Percentiles rank a stretch among this genome's conserved stretches.
Conservation (phyloP, 2,113 vertebrate species). For the Cervus canadensis region DNA sequence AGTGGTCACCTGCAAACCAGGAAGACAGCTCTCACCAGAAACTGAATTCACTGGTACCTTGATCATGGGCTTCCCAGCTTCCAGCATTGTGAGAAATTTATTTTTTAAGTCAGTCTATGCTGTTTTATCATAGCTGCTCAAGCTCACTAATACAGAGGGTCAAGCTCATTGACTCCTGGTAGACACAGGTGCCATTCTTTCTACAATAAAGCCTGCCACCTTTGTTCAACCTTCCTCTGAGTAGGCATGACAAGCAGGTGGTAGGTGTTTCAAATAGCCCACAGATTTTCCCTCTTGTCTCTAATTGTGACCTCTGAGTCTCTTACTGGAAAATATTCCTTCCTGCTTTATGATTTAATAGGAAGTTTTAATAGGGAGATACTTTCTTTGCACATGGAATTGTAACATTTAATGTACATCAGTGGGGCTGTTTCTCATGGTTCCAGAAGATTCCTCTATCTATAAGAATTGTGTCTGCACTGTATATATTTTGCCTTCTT, state of each 20-base stretch:
- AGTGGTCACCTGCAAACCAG: neutral
- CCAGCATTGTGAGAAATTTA: neutral
- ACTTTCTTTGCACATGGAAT: neutral
- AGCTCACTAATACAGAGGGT: neutral
- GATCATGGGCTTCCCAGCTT: neutral
- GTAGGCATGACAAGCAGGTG: neutral
- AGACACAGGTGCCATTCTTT: neutral
- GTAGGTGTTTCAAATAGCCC: neutral
- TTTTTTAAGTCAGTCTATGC: neutral
- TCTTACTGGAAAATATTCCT: neutral
- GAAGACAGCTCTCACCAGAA: neutral
- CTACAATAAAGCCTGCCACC: neutral
- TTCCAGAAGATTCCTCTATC: neutral
- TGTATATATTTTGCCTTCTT: neutral
- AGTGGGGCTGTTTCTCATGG: neutral
- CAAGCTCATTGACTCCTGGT: neutral
- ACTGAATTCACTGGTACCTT: neutral
- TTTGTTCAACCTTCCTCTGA: neutral
- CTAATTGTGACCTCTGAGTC: neutral
- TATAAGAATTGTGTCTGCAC: neutral
- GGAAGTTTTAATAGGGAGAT: neutral
- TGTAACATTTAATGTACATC: neutral
- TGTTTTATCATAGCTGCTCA: neutral
- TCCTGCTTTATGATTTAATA: neutral
- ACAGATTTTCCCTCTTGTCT: neutral